Percentiles rank a stretch among this genome's conserved stretches.
Conservation (phyloP, 2,797 vertebrate species). For the Rhinogobio ventralis region DNA sequence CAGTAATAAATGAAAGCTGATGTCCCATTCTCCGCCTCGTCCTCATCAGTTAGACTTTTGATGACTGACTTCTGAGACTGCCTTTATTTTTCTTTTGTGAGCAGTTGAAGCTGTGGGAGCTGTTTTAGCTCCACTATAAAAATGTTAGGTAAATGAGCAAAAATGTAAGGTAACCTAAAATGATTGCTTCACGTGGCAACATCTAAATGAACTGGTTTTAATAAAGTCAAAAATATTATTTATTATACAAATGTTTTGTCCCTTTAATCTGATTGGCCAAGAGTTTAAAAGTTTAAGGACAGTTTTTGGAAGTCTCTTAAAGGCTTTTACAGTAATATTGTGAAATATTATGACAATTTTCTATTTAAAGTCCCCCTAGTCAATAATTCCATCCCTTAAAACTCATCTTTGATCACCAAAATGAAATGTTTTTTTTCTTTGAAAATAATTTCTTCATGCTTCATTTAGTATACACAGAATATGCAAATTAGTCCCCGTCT, state of each 20-base stretch:
- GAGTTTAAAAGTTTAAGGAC: not conserved
- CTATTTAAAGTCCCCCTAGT: not conserved
- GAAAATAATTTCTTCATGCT: too few species aligned
- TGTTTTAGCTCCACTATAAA: not conserved
- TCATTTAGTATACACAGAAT: too few species aligned
- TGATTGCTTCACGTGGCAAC: not conserved
- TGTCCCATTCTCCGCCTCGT: conserved; percentile 11
- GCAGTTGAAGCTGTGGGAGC: too few species aligned
- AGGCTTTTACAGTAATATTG: not conserved
- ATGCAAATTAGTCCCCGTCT: too few species aligned
- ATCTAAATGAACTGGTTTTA: not conserved
- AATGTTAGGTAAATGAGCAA: not conserved
- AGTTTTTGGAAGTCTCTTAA: not conserved
- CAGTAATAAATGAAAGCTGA: conserved; percentile 49
- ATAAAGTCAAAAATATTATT: not conserved
- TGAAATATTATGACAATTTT: not conserved
- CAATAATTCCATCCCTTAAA: too few species aligned
- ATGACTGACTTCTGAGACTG: not conserved
- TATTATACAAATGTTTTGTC: not conserved
- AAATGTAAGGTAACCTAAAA: not conserved
- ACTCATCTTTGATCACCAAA: too few species aligned
- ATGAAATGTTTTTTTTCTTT: too few species aligned
- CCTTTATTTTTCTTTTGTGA: conserved; percentile 7
- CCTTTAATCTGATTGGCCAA: not conserved
- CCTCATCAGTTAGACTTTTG: conserved; percentile 15